Base-by-base conservation (phyloP, 2,888 invertebrate genomes). In the Agrochola lychnidis region DNA sequence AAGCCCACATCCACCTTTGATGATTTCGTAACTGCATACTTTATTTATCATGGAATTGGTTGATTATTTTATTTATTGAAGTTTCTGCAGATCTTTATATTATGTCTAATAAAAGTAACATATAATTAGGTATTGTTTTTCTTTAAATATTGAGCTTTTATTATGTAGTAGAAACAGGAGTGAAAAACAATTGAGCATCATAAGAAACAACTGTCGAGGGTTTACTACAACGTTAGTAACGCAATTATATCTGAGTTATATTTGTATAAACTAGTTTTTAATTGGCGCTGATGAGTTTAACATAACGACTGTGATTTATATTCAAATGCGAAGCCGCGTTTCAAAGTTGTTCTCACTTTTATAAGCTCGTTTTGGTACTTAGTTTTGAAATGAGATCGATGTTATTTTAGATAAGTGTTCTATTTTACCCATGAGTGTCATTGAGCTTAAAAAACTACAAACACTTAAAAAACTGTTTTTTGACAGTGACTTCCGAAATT, bases 291-390 rank as follows among this genome's bases (percentile, higher is more conserved):
- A 82, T 66, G 83, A 68, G 63, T 76, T 79, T 76, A 78, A 61
- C 66, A 70, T 78, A 67, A 67, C 70, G 67, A 63, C 82, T 64
- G 71, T 69, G 63, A 81, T 83, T 83, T 83, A 82, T 82, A 68
- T 76, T 80, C 53, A 76, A 77, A 73, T 70, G 53, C 66, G 19
- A 70, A 66, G 69, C 40, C 19, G 22, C 19, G 61, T 71, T 62
- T 73, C 51, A 78, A 78, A 81, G 68, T 78, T 59, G 64, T 71
- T 73, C 48, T 70, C 56, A 62, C 62, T 73, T 45, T 57, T 70
- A 82, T 12, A 62, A 53, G 48, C 40, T 77, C 68, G 63, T 64
- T 82, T 79, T 42, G 12, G 30, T 78, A 61, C 16, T 53, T 36
- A 25, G 62, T 51, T 76, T 69, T 66, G 66, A 61, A 70, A 63